phyloP scores from a whole-genome alignment of 2,797 vertebrate species.

The Cercopithecus mitis region DNA sequence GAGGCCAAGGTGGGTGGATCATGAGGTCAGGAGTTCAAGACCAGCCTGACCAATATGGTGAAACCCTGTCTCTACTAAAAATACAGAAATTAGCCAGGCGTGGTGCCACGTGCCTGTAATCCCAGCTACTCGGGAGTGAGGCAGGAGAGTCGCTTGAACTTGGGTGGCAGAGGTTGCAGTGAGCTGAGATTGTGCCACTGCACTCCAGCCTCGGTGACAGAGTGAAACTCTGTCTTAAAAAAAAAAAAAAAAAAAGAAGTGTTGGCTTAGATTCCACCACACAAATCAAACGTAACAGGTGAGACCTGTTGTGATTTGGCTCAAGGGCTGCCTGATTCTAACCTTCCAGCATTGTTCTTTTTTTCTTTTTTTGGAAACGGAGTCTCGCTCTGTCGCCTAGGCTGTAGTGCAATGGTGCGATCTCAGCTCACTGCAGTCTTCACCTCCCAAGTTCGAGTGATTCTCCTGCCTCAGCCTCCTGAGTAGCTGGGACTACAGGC shows the following conservation, averaged over 20 bases:
- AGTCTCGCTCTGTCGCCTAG: no score
- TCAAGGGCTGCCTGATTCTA: background rate
- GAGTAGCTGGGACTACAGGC: no score
- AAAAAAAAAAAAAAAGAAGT: no score
- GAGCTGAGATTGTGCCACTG: no score
- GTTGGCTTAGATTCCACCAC: background rate
- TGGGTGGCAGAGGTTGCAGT: no score
- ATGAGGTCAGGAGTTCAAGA: background rate
- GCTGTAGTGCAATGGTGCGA: no score
- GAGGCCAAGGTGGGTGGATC: background rate
- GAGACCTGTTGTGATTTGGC: background rate
- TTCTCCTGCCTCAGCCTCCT: no score
- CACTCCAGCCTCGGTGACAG: no score
- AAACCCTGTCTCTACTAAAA: background rate
- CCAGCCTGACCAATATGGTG: background rate
- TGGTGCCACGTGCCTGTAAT: background rate
- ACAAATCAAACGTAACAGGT: background rate
- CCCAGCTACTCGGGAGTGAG: background rate
- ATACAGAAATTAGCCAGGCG: background rate
- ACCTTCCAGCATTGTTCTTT: background rate
- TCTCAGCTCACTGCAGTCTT: no score
- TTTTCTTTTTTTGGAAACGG: background rate
- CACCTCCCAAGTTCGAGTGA: no score
- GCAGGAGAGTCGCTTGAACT: background rate
- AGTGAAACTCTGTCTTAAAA: no score